These are phyloP conservation scores for Neodon shergylaensis DNA, from an alignment of 2,113 vertebrate species.

Conservation along the genomic window DNA sequence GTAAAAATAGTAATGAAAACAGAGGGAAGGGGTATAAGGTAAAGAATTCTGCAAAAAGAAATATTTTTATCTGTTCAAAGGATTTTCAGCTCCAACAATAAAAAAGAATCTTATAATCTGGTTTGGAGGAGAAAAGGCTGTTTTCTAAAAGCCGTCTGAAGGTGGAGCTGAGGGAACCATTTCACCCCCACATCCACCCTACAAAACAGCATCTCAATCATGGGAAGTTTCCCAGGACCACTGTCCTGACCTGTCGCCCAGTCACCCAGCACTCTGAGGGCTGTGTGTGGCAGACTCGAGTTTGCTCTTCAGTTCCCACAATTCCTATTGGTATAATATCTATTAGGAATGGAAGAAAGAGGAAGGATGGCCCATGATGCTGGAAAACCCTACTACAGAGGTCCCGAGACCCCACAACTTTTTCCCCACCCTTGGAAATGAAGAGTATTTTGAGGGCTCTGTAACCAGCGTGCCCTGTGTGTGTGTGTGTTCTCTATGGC, in stretches of 20 bases:
- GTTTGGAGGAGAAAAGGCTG: not conserved
- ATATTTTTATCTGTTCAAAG: conserved; percentile 43
- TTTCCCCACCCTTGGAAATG: not conserved
- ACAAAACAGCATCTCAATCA: conserved; percentile 3
- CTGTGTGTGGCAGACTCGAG: not conserved
- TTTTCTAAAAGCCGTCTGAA: not conserved
- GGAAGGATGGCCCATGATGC: not conserved
- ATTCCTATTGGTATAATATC: not conserved
- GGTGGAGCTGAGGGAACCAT: not conserved
- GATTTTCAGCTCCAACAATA: not conserved
- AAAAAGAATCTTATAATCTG: conserved; percentile 36
- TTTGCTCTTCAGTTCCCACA: not conserved
- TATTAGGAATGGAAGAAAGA: not conserved
- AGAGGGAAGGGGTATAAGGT: not conserved
- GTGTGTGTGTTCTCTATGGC: not conserved
- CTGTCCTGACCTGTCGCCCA: not conserved
- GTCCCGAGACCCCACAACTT: not conserved
- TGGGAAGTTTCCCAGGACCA: not conserved
- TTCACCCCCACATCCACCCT: not conserved
- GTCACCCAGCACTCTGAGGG: not conserved
- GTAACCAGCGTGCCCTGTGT: not conserved
- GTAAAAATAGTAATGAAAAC: not conserved
- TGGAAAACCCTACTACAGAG: not conserved
- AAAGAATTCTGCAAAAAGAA: conserved; percentile 18
- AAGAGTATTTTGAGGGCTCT: not conserved